phyloP scores from a whole-genome alignment of 1,140 invertebrate species.

The Camponotus vicinus region DNA sequence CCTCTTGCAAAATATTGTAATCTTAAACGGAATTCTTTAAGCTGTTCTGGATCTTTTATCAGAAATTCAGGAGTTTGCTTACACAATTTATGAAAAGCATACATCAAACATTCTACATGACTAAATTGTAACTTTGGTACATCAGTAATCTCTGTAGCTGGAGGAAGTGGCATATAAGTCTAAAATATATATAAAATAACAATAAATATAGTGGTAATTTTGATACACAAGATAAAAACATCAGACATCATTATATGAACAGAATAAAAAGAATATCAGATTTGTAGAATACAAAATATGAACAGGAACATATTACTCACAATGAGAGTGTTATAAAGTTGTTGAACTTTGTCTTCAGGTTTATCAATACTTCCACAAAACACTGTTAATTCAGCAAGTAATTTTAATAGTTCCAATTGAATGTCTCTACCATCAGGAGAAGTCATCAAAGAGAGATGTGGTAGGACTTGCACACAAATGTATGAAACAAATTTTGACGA shows the following conservation, averaged over 20 bases:
- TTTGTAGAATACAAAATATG: conserved; percentile 38
- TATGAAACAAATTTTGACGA: conserved; percentile 95
- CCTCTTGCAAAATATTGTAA: conserved; percentile 97
- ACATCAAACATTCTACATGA: conserved; percentile 97
- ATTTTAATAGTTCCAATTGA: conserved; percentile 94
- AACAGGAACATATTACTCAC: conserved; percentile 86
- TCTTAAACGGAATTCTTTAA: conserved; percentile 95
- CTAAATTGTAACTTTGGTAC: conserved; percentile 95
- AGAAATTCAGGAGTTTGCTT: conserved; percentile 93
- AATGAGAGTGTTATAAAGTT: conserved; percentile 92
- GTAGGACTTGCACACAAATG: conserved; percentile 94
- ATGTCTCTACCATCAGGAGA: conserved; percentile 89
- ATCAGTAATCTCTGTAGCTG: conserved; percentile 88
- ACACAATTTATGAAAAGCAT: conserved; percentile 95
- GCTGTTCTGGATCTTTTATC: conserved; percentile 91
- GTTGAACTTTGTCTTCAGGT: conserved; percentile 90
- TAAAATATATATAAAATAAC: conserved; percentile 79
- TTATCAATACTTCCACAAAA: conserved; percentile 92
- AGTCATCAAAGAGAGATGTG: conserved; percentile 86
- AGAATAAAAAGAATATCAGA: background rate
- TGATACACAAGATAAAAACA: background rate
- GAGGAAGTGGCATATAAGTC: conserved; percentile 93
- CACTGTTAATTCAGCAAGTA: conserved; percentile 94
- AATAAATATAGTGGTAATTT: background rate
- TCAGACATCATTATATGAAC: background rate